These are phyloP conservation scores for Dione juno DNA, from an alignment of 2,888 invertebrate genomes.

Conservation along the genomic window DNA sequence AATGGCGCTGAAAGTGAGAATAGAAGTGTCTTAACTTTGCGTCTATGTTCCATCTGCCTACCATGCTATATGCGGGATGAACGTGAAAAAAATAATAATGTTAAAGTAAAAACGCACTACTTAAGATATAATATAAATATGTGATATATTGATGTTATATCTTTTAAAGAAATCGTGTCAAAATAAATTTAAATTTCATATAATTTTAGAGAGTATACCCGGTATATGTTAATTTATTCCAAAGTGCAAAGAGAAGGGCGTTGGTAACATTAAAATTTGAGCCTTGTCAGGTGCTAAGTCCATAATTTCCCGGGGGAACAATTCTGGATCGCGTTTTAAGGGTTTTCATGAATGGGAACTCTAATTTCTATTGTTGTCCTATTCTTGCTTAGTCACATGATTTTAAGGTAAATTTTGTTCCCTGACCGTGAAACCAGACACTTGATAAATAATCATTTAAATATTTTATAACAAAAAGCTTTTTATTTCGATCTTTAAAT, in stretches of 20 bases:
- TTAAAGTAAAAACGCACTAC: too few relatives aligned
- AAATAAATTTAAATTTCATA: slow-evolving; percentile 13
- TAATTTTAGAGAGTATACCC: slow-evolving; percentile 33
- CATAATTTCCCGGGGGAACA: slow-evolving; percentile 81
- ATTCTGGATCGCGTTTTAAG: slow-evolving; percentile 79
- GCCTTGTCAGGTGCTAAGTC: slow-evolving; percentile 82
- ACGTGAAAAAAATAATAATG: too few relatives aligned
- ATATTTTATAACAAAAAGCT: not conserved
- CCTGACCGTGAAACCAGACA: slow-evolving; percentile 59
- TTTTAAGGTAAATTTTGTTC: slow-evolving; percentile 49
- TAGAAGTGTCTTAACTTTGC: too few relatives aligned
- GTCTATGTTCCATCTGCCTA: too few relatives aligned
- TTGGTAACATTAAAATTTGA: slow-evolving; percentile 79
- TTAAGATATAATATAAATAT: too few relatives aligned
- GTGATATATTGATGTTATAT: not conserved
- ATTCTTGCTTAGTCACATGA: slow-evolving; percentile 53
- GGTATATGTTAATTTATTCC: slow-evolving; percentile 74
- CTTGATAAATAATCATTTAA: not conserved
- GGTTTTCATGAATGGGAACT: slow-evolving; percentile 75
- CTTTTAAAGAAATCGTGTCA: not conserved
- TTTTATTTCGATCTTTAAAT: not conserved
- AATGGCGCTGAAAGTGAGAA: too few relatives aligned
- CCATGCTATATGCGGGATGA: too few relatives aligned
- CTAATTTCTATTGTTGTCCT: slow-evolving; percentile 70
- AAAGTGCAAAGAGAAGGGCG: slow-evolving; percentile 59